Percentiles rank a stretch among this genome's conserved stretches.
Evolutionary conservation across 2,113 vertebrate genomes (phyloP).

Genomic region (Dasyurus viverrinus): DNA sequence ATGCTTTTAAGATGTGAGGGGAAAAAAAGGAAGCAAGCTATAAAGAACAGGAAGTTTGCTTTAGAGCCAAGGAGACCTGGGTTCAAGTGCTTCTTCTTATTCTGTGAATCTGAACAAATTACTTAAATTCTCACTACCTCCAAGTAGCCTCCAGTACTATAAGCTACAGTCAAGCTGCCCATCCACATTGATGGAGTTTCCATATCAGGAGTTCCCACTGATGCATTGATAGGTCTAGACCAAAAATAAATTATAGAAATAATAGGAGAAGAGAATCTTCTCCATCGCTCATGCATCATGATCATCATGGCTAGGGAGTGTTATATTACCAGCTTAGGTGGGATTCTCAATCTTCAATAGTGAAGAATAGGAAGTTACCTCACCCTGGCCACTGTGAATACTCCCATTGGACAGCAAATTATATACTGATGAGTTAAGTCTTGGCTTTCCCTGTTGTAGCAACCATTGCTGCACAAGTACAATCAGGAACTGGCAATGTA

Average conservation of each 20-base stretch:
- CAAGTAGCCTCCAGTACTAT: not conserved
- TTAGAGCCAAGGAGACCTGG: not conserved
- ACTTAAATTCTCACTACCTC: not conserved
- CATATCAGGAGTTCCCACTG: not conserved
- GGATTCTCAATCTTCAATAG: not conserved
- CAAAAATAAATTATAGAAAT: not conserved
- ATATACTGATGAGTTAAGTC: not conserved
- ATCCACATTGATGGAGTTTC: not conserved
- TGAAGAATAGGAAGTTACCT: not conserved
- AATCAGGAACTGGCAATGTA: not conserved
- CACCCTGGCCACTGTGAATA: not conserved
- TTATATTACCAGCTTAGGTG: not conserved
- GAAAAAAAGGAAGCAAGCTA: not conserved
- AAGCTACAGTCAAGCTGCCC: not conserved
- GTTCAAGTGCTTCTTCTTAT: not conserved
- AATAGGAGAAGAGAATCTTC: not conserved
- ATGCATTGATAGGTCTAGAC: not conserved
- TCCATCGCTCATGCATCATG: not conserved
- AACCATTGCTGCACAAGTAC: not conserved
- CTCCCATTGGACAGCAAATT: not conserved
- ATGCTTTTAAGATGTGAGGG: not conserved
- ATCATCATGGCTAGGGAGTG: not conserved
- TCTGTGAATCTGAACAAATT: not conserved
- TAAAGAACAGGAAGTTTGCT: not conserved
- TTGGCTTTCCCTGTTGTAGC: not conserved